A percentile compares a stretch with the other conserved stretches of the same genome.
Conservation (phyloP, 2,797 vertebrate genomes). For the Chaenodraco wilsoni region DNA sequence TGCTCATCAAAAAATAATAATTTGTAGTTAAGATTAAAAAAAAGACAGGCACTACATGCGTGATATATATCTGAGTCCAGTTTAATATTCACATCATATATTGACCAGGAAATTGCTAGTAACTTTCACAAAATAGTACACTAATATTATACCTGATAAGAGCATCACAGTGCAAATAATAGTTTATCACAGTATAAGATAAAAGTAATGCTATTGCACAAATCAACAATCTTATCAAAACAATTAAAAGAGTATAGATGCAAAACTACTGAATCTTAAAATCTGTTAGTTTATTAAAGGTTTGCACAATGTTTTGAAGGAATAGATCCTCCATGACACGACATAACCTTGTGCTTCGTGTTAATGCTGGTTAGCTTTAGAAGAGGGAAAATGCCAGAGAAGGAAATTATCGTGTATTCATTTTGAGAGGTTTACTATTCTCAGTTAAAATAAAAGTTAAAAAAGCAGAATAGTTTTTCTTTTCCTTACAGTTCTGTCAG, state of each 20-base stretch:
- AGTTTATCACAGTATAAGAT: conserved; percentile 29
- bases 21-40: conserved; percentile 38
- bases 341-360: conserved; percentile 24
- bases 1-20: conserved; percentile 17
- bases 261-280: background rate
- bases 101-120: conserved; percentile 24
- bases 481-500: conserved; percentile 34
- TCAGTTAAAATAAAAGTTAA: conserved; percentile 12
- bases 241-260: background rate
- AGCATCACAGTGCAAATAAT: conserved; percentile 44
- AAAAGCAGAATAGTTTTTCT: background rate
- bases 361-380: conserved; percentile 64
- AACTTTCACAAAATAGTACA: conserved; percentile 45
- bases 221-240: conserved; percentile 26
- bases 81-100: conserved; percentile 61
- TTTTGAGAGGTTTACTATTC: background rate
- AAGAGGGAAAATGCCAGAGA: conserved; percentile 28
- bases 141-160: conserved; percentile 16
- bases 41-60: conserved; percentile 45
- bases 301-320: conserved; percentile 2
- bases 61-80: conserved; percentile 26
- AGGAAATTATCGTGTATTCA: conserved; percentile 5
- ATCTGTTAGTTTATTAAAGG: conserved; percentile 5
- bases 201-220: conserved; percentile 8
- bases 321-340: conserved; percentile 4